These are phyloP conservation scores for Drosophila pectinifera DNA, from an alignment of 1,140 invertebrate species.

Conservation along the genomic window DNA sequence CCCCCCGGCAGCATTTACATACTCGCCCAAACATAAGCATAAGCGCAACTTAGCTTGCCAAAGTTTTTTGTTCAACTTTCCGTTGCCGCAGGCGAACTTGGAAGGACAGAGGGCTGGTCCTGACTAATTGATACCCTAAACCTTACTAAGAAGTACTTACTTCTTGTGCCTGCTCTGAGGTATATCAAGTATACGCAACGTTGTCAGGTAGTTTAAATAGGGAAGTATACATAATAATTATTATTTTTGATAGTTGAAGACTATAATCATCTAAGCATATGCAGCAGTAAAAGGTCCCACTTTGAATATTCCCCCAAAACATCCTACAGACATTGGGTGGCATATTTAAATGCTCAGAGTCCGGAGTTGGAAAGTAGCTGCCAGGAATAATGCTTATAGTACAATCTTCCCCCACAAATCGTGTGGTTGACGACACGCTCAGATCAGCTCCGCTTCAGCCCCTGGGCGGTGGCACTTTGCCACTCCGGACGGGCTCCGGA, in stretches of 20 bases:
- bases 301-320: background rate
- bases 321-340: slow-evolving; percentile 12
- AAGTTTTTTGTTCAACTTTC: slow-evolving; percentile 54
- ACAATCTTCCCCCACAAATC: slow-evolving; percentile 57
- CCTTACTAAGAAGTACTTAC: background rate
- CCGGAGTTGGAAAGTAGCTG: slow-evolving; percentile 47
- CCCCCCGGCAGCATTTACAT: slow-evolving; percentile 62
- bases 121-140: slow-evolving; percentile 31
- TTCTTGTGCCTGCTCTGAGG: background rate
- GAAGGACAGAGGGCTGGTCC: background rate
- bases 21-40: slow-evolving; percentile 54
- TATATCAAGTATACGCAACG: slow-evolving; percentile 15
- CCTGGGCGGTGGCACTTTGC: slow-evolving; percentile 17
- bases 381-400: slow-evolving; percentile 60
- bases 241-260: background rate
- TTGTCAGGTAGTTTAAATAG: background rate
- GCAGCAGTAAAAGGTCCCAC: no score
- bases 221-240: background rate
- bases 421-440: slow-evolving; percentile 51
- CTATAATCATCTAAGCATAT: no score
- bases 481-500: background rate
- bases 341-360: slow-evolving; percentile 65
- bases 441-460: slow-evolving; percentile 51
- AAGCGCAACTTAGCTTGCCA: slow-evolving; percentile 68
- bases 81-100: slow-evolving; percentile 31